phyloP scores from a whole-genome alignment of 2,888 invertebrate species.

The Loripinus fragilis region DNA sequence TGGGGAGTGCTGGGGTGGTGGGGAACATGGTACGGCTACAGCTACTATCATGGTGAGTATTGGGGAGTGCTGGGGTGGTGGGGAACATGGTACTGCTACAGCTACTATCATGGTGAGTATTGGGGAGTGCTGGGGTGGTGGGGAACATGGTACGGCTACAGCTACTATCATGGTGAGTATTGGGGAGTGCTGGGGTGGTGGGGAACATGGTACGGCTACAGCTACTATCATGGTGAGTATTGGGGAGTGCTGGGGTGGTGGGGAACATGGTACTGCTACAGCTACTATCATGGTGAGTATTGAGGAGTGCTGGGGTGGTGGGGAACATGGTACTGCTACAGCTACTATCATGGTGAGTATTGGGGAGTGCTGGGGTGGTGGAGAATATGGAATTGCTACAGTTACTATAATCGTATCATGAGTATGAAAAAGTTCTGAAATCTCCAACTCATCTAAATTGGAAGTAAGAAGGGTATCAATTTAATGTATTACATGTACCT shows the following conservation, averaged over 20 bases:
- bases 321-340: slow-evolving; percentile 96
- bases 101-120: slow-evolving; percentile 99
- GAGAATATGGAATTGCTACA: slow-evolving; percentile 96
- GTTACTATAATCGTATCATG: slow-evolving; percentile 99
- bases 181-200: slow-evolving; percentile 92
- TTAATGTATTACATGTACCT: too few relatives aligned
- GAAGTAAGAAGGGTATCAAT: too few relatives aligned
- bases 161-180: slow-evolving; percentile 99
- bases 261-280: slow-evolving; percentile 96
- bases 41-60: slow-evolving; percentile 99
- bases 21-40: slow-evolving; percentile 96
- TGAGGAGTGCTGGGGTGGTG: slow-evolving; percentile 91
- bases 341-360: slow-evolving; percentile 98
- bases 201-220: slow-evolving; percentile 96
- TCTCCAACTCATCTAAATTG: too few relatives aligned
- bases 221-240: slow-evolving; percentile 98
- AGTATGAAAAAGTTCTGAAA: too few relatives aligned
- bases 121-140: slow-evolving; percentile 93
- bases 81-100: slow-evolving; percentile 96
- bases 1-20: slow-evolving; percentile 93
- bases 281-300: slow-evolving; percentile 98
- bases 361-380: slow-evolving; percentile 91
- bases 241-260: slow-evolving; percentile 91
- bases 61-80: slow-evolving; percentile 93
- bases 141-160: slow-evolving; percentile 96